Conservation (phyloP, 2,113 vertebrate species). For the Xiphorhynchus elegans region DNA sequence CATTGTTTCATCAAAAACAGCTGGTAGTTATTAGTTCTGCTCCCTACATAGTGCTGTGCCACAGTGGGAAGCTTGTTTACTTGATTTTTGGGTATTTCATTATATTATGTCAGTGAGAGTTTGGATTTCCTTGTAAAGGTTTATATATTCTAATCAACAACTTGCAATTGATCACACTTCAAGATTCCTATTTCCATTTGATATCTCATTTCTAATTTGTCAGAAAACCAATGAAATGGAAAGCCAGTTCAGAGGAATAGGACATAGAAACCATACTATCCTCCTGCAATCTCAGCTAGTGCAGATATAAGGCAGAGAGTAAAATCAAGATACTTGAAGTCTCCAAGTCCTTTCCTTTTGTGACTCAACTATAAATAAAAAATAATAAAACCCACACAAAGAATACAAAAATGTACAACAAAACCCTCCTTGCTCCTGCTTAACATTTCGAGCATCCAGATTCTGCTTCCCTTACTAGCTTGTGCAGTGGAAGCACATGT, state of each 20-base stretch:
- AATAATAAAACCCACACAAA: not conserved
- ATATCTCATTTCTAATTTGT: not conserved
- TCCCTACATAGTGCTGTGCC: not conserved
- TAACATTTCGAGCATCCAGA: not conserved
- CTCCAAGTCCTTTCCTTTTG: not conserved
- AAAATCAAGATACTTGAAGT: not conserved
- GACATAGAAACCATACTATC: not conserved
- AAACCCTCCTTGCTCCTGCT: not conserved
- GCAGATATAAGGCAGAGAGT: not conserved
- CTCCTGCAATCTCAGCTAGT: not conserved
- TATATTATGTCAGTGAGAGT: not conserved
- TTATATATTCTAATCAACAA: not conserved
- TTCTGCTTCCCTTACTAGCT: not conserved
- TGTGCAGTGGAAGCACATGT: fast-evolving
- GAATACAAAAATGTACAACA: not conserved
- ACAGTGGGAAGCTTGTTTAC: not conserved
- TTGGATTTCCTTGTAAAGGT: not conserved
- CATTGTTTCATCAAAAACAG: not conserved
- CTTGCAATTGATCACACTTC: not conserved
- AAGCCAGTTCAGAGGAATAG: not conserved
- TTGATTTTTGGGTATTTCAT: not conserved
- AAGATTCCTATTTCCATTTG: not conserved
- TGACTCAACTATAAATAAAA: not conserved
- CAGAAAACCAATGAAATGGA: not conserved
- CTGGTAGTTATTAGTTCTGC: not conserved